phyloP scores from a whole-genome alignment of 2,113 vertebrate species.

The Orientallactaga bullata region DNA sequence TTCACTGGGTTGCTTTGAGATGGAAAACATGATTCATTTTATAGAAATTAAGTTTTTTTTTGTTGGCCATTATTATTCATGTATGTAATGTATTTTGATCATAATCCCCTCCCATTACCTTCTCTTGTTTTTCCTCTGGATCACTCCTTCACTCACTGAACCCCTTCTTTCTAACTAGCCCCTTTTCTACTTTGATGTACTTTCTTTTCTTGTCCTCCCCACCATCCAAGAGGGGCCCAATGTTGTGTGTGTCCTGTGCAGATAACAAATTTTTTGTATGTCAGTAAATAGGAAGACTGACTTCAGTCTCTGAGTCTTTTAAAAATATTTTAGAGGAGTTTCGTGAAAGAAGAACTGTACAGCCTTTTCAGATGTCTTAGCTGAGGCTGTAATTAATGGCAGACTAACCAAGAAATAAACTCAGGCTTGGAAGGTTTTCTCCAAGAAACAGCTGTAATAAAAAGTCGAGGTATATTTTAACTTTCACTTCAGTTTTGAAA shows the following conservation, averaged over 20 bases:
- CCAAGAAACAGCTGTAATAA: constrained; percentile 1
- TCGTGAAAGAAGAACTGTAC: constrained; percentile 12
- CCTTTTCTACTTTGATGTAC: too few relatives aligned
- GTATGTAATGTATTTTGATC: too few relatives aligned
- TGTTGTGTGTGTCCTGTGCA: too few relatives aligned
- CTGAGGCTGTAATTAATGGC: neutral
- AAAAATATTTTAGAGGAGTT: constrained; percentile 56
- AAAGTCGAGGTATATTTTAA: constrained; percentile 7
- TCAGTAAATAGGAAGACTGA: neutral
- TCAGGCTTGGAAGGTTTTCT: neutral
- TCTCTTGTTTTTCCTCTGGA: too few relatives aligned
- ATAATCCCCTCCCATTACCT: too few relatives aligned
- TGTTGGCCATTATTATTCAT: too few relatives aligned
- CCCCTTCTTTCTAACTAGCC: too few relatives aligned
- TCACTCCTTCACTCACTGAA: too few relatives aligned
- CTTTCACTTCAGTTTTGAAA: constrained; percentile 76
- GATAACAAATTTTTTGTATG: neutral
- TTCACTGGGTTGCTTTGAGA: neutral
- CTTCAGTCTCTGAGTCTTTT: neutral
- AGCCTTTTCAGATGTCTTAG: neutral
- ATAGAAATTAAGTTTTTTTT: neutral
- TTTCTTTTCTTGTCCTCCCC: too few relatives aligned
- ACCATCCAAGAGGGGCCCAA: too few relatives aligned
- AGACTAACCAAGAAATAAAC: constrained; percentile 25
- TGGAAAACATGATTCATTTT: neutral